Evolutionary conservation across 2,888 invertebrate species (phyloP), one percentile per base, ranked within the genome.

Genomic region (Acheta domesticus): DNA sequence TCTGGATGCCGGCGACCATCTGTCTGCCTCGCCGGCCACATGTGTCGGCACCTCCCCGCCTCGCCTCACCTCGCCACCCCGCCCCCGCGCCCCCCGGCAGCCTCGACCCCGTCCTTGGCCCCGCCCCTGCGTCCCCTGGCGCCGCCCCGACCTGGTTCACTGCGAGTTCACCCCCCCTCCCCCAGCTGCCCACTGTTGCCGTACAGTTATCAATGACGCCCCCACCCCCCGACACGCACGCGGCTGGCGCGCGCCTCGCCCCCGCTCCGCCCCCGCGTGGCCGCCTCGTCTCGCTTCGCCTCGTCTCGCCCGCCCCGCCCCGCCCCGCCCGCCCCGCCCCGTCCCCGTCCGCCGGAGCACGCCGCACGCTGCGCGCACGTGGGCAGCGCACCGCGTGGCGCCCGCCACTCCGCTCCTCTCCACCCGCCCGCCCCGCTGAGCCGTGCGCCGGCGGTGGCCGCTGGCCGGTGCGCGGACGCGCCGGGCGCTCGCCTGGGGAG

Each of bases 201-300:
- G 62, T 62, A n/a, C 62, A 62, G 62, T 62, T 62, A 62, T 62
- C 62, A 62, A 62, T 62, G 62, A 62, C 62, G 62, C 62, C 62
- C 62, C 16, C 14, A 14, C 62, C n/a, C n/a, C n/a, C 62, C n/a
- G 62, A 14, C 16, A 16, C 4, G 62, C 62, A 19, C n/a, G 62
- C 16, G 4, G 36, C 36, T 62, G 62, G 62, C n/a, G 16, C n/a
- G 62, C 62, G 62, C 62, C 62, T 62, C 62, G 62, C 8, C 62
- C 62, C 62, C 62, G 16, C 62, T 16, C 16, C 62, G 3, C 3
- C 19, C 62, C 62, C 62, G 62, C 62, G 62, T 8, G n/a, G 3
- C 62, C 62, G 36, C 36, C 36, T 36, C 36, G 36, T 36, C 36
- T 36, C 36, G 36, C 36, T 36, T 36, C 36, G 36, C 36, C 36